Percentiles rank a stretch among this genome's conserved stretches.
phyloP scores from a whole-genome alignment of 2,113 vertebrate genomes.

The Cynocephalus volans region DNA sequence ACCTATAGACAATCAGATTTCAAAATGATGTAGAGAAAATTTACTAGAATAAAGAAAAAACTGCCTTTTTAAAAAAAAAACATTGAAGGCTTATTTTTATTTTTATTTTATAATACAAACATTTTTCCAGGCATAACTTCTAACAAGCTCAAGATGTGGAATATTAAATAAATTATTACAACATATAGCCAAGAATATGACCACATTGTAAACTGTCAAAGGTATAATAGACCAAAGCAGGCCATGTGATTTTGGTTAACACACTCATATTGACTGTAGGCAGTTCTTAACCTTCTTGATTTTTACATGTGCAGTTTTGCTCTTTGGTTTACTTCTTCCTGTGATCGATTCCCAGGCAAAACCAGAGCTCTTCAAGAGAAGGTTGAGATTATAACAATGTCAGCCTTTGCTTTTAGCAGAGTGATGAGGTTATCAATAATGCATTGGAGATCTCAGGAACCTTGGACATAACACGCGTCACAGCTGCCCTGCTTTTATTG shows the following conservation, averaged over 20 bases:
- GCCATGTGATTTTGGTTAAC: conserved; percentile 68
- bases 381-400: conserved; percentile 83
- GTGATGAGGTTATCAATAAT: conserved; percentile 90
- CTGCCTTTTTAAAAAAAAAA: neutral
- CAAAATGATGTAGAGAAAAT: conserved; percentile 43
- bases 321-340: conserved; percentile 75
- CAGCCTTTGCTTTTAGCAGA: conserved; percentile 87
- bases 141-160: conserved; percentile 54
- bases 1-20: neutral
- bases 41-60: neutral
- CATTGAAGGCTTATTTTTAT: neutral
- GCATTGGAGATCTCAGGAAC: conserved; percentile 86
- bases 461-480: conserved; percentile 79
- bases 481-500: conserved; percentile 80
- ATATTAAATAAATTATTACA: conserved; percentile 23
- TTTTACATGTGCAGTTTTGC: conserved; percentile 75
- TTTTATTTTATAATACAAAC: conserved; percentile 44
- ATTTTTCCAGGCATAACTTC: conserved; percentile 24
- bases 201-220: neutral
- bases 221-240: neutral
- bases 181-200: neutral
- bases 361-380: conserved; percentile 84
- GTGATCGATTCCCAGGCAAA: conserved; percentile 80
- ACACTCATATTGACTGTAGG: neutral
- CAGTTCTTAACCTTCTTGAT: conserved; percentile 46